These are phyloP conservation scores for Cyclophora albipunctata DNA, from an alignment of 2,888 invertebrate species.

Conservation along the genomic window DNA sequence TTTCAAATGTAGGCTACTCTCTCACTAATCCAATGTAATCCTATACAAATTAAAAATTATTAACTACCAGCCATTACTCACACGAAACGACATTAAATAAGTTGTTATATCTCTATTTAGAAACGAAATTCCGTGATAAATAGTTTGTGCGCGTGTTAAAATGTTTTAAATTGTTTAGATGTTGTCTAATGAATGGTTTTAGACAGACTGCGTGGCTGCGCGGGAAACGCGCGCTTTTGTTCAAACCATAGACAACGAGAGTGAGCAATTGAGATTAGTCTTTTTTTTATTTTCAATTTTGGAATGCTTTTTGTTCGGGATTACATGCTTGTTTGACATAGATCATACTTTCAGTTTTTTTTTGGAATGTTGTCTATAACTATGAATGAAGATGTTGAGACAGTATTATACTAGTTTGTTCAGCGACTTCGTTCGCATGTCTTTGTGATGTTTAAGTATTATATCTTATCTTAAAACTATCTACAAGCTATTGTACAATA, in stretches of 20 bases:
- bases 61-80: constrained; percentile 38
- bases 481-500: too few species aligned
- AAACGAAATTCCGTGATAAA: constrained; percentile 40
- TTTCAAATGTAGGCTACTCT: constrained; percentile 31
- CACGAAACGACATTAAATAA: constrained; percentile 32
- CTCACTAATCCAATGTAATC: constrained; percentile 47
- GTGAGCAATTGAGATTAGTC: constrained; percentile 25
- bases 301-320: constrained; percentile 29
- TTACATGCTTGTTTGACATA: constrained; percentile 11
- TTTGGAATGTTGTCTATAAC: too few species aligned
- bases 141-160: constrained; percentile 32
- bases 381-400: too few species aligned
- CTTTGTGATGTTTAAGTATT: too few species aligned
- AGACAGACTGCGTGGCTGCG: constrained; percentile 51
- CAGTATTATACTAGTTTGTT: too few species aligned
- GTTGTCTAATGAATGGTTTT: constrained; percentile 30
- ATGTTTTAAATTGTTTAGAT: constrained; percentile 25
- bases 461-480: too few species aligned
- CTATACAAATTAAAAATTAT: constrained; percentile 52
- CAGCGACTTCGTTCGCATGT: too few species aligned
- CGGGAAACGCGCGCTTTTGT: constrained; percentile 37
- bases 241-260: constrained; percentile 37
- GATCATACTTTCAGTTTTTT: too few species aligned
- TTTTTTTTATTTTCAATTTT: constrained; percentile 35
- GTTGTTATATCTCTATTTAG: constrained; percentile 20